A percentile compares a stretch with the other conserved stretches of the same genome.
Conservation (phyloP, 2,888 invertebrate genomes). For the Alentia gelatinosa region DNA sequence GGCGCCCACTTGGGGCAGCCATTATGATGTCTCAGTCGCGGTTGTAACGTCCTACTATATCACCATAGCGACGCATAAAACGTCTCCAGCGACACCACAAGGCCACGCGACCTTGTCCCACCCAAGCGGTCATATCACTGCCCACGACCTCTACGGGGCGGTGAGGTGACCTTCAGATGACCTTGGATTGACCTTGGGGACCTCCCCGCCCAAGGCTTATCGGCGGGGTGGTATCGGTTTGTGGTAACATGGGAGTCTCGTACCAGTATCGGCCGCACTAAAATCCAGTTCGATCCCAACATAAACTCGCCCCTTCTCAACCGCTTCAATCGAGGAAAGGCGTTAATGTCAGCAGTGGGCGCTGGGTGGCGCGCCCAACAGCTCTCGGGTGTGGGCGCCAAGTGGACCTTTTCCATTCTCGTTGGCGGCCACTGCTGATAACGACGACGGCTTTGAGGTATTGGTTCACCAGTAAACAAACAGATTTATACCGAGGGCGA, state of each 20-base stretch:
- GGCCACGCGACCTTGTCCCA: slow-evolving; percentile 3
- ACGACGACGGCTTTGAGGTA: not conserved
- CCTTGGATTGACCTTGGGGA: not conserved
- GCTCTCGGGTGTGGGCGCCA: not conserved
- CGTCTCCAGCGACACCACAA: not conserved
- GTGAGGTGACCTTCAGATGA: not conserved
- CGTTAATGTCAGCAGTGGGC: not conserved
- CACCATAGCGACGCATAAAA: not conserved
- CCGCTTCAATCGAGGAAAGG: not conserved
- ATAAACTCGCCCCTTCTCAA: not conserved
- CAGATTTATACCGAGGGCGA: not conserved
- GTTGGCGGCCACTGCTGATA: not conserved
- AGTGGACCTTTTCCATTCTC: not conserved
- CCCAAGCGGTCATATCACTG: not conserved
- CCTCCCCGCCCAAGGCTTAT: not conserved
- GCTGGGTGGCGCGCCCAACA: not conserved
- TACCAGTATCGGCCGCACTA: not conserved
- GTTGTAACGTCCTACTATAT: not conserved
- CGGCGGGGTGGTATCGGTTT: not conserved
- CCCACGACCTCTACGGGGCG: too few relatives aligned
- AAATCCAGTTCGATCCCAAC: not conserved
- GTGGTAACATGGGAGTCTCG: not conserved
- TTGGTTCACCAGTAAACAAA: not conserved
- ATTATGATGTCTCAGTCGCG: not conserved
- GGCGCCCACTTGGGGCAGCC: not conserved